These are phyloP conservation scores for Acrobasis suavella DNA, from an alignment of 2,888 invertebrate species.

Conservation along the genomic window DNA sequence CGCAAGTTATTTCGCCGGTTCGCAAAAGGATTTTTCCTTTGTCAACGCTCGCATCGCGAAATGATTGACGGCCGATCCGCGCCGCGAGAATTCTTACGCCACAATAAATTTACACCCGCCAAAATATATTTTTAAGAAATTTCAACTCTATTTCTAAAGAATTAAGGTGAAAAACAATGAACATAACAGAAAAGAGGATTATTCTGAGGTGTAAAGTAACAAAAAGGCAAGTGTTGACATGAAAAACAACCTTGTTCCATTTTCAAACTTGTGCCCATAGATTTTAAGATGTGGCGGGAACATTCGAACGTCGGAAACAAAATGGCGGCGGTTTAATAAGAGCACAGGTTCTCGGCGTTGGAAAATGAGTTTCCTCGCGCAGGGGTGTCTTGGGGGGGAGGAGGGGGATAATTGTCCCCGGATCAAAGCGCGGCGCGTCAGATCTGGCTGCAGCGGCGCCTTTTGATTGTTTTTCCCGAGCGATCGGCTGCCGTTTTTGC, in stretches of 20 bases:
- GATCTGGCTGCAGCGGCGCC: constrained; percentile 65
- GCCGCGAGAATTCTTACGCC: constrained; percentile 61
- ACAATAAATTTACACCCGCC: constrained; percentile 18
- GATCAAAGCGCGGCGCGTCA: constrained; percentile 65
- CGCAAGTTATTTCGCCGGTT: constrained; percentile 58
- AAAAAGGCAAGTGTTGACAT: constrained; percentile 23
- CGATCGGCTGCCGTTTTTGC: constrained; percentile 54
- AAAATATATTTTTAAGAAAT: constrained; percentile 25
- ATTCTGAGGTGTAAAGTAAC: constrained; percentile 38
- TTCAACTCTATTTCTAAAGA: constrained; percentile 28
- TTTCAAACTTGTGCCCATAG: constrained; percentile 29
- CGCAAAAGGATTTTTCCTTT: constrained; percentile 78
- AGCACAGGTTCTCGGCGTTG: constrained; percentile 71
- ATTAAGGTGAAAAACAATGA: constrained; percentile 27
- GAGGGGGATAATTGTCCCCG: constrained; percentile 66
- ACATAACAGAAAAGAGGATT: constrained; percentile 30
- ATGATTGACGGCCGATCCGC: constrained; percentile 77
- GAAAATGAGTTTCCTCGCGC: constrained; percentile 79
- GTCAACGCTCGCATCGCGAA: constrained; percentile 68
- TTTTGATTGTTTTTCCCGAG: constrained; percentile 77
- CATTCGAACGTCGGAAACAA: constrained; percentile 26
- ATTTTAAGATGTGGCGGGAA: constrained; percentile 24
- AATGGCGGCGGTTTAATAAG: constrained; percentile 65
- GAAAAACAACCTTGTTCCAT: constrained; percentile 26
- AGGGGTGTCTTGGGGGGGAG: constrained; percentile 39